These are phyloP conservation scores for Lobophora halterata DNA, from an alignment of 2,888 invertebrate species.

Conservation along the genomic window DNA sequence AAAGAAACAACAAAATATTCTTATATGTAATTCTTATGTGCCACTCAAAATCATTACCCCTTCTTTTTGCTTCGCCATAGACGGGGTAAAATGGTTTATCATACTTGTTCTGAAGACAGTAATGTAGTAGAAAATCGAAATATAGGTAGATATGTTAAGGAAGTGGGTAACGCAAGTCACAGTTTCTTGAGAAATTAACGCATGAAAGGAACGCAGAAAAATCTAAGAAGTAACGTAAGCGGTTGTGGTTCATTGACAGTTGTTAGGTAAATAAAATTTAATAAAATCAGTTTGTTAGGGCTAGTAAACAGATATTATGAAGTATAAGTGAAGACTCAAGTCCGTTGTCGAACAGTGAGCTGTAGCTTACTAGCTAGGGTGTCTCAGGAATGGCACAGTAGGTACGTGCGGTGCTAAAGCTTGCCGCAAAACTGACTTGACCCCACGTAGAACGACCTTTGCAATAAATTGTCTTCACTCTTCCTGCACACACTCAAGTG, in stretches of 20 bases:
- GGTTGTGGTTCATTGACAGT: slow-evolving; percentile 68
- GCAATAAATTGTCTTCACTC: slow-evolving; percentile 29
- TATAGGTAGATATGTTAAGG: too few relatives aligned
- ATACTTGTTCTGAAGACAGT: too few relatives aligned
- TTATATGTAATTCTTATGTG: too few relatives aligned
- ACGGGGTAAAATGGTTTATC: too few relatives aligned
- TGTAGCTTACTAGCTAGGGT: slow-evolving; percentile 9
- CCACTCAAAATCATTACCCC: too few relatives aligned
- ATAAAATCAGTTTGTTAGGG: slow-evolving; percentile 41
- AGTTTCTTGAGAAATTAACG: slow-evolving; percentile 41
- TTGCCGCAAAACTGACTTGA: slow-evolving; percentile 33
- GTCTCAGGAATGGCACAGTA: slow-evolving; percentile 28
- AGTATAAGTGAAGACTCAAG: slow-evolving; percentile 19
- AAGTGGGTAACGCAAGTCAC: slow-evolving; percentile 34
- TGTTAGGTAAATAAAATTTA: slow-evolving; percentile 62
- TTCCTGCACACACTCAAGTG: slow-evolving; percentile 16
- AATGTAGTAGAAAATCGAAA: too few relatives aligned
- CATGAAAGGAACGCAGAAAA: slow-evolving; percentile 44
- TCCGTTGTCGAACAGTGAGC: slow-evolving; percentile 7
- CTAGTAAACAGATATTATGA: slow-evolving; percentile 27
- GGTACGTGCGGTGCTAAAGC: slow-evolving; percentile 39
- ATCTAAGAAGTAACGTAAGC: slow-evolving; percentile 65
- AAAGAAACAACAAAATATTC: slow-evolving; percentile 9
- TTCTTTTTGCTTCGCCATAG: too few relatives aligned
- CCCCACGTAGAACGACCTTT: slow-evolving; percentile 32